Base-by-base conservation (phyloP, 2,113 vertebrate genomes). In the Ophthalmolycus amberensis region DNA sequence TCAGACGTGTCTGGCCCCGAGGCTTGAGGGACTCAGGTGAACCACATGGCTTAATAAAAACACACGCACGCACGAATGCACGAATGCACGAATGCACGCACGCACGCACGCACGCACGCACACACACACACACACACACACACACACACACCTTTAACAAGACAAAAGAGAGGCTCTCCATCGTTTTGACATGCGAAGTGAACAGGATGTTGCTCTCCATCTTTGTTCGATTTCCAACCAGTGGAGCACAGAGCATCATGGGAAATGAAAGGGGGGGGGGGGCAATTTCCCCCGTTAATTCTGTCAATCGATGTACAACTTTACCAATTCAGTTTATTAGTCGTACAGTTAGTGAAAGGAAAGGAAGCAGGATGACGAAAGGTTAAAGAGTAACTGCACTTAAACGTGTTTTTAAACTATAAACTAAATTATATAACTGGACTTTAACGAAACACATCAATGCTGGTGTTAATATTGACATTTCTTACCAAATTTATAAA, bases 11-110 rank as follows among this genome's bases (percentile, higher is more conserved):
- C 48, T 77, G 65, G 71, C 85, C 54, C 54, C 0, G 58, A 70
- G 78, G 78, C 81, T 69, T 2, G 3, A 62, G 69, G 75, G 81
- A 84, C 81, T 65, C 78, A 88, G 85, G 85, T 84, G 85, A 84
- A 70, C 22, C 82, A 66, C 60, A 42, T 18, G 60, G 77, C 74
- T 84, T 78, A 81, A 77, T 84, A 84, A 80, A 67, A 60, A 79
- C 70, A 67, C 79, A 71, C 64, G 70, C 68, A 85, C 52, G 58
- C 50, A 52, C 50, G 25, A 25, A 22, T 15, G 5, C 44, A 46
- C 14, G 16, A 15, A 65, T 32, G 63, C 38, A 66, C 63, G 74
- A 63, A 70, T 27, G 58, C 72, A 76, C 67, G 69, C 78, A 68
- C 62, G 68, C 59, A 85, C 58, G 71, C 58, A 65, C 75, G 38